Evolutionary conservation across 2,113 vertebrate species (phyloP).

Genomic region (Okapia johnstoni): DNA sequence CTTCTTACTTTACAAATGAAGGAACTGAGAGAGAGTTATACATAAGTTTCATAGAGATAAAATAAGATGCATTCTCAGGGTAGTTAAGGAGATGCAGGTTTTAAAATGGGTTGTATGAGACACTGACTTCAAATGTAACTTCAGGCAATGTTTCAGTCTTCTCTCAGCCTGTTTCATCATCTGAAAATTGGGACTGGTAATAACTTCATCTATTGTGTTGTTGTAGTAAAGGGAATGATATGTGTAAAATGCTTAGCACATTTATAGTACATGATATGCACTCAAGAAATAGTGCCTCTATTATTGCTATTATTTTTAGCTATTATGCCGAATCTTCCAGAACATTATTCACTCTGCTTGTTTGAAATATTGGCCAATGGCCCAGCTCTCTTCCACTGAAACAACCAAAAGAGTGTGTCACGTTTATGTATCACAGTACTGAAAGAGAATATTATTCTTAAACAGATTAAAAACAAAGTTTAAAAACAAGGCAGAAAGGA

Average conservation of each 20-base stretch:
- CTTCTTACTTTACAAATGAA: not conserved
- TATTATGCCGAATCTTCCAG: not conserved
- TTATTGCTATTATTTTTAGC: conserved; percentile 8
- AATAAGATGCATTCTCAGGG: not conserved
- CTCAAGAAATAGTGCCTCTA: not conserved
- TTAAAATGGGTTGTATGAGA: not conserved
- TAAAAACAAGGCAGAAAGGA: not conserved
- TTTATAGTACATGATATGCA: not conserved
- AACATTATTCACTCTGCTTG: not conserved
- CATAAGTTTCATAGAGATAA: not conserved
- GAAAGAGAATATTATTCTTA: not conserved
- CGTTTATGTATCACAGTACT: not conserved
- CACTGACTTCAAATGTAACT: not conserved
- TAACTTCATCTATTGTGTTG: not conserved
- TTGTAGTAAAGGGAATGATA: not conserved
- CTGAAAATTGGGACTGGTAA: not conserved
- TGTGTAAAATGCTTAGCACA: not conserved
- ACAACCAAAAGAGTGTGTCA: not conserved
- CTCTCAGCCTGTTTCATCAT: not conserved
- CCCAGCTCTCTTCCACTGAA: not conserved
- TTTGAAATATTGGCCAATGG: not conserved
- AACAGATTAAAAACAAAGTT: conserved; percentile 7
- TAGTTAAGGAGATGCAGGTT: not conserved
- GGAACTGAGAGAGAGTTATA: not conserved
- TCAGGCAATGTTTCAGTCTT: not conserved